Evolutionary conservation across 2,888 invertebrate genomes (phyloP).

Genomic region (Polymixis lichenea): DNA sequence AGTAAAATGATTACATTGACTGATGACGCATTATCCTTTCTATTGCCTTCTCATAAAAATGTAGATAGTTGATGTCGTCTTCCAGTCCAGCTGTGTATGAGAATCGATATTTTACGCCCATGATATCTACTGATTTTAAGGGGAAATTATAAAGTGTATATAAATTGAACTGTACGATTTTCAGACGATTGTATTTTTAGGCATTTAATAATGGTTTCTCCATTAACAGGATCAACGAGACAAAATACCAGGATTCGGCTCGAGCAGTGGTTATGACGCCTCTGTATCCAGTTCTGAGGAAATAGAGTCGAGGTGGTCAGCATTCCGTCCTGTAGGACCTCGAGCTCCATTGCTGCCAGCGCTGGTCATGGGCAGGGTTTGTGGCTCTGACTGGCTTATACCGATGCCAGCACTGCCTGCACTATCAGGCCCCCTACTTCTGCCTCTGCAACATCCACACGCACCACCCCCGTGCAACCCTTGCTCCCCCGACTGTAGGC

Average conservation of each 20-base stretch:
- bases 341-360: conserved; percentile 86
- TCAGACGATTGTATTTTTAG: background rate
- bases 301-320: conserved; percentile 84
- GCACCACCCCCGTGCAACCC: conserved; percentile 79
- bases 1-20: conserved; percentile 45
- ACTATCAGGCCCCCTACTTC: conserved; percentile 81
- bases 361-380: conserved; percentile 88
- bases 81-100: background rate
- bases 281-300: conserved; percentile 85
- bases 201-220: background rate
- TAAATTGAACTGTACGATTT: background rate
- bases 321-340: conserved; percentile 87
- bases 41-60: conserved; percentile 1
- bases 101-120: background rate
- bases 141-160: background rate
- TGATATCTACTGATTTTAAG: background rate
- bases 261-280: conserved; percentile 76
- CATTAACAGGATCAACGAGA: conserved; percentile 79
- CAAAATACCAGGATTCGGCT: conserved; percentile 73
- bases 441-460: conserved; percentile 85
- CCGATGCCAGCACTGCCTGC: conserved; percentile 85
- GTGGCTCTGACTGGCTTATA: conserved; percentile 88
- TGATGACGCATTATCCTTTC: background rate
- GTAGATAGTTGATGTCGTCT: background rate
- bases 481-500: conserved; percentile 87